Evolutionary conservation across 2,797 vertebrate species (phyloP).

Genomic region (Malurus splendens): DNA sequence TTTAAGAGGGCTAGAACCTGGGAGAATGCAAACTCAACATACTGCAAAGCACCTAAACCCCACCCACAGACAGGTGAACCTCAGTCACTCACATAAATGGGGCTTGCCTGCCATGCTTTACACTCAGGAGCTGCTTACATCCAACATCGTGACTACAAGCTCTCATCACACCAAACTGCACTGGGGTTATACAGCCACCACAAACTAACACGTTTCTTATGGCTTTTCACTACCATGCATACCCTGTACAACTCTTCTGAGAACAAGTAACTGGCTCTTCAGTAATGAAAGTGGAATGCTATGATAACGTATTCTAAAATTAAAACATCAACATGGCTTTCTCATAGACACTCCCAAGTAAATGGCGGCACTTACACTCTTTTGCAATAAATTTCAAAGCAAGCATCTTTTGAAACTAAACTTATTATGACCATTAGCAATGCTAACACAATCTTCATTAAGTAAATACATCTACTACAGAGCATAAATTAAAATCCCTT

Average conservation of each 20-base stretch:
- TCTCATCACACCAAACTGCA: not conserved
- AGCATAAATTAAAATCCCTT: conserved; percentile 3
- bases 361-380: not conserved
- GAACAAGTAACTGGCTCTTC: not conserved
- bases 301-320: not conserved
- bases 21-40: not conserved
- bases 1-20: not conserved
- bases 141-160: not conserved
- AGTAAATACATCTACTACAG: not conserved
- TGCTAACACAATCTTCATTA: not conserved
- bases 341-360: not conserved
- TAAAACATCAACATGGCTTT: not conserved
- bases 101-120: not conserved
- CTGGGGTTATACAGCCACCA: not conserved
- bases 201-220: not conserved
- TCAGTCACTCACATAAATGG: not conserved
- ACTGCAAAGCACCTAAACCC: not conserved
- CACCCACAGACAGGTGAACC: not conserved
- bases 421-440: not conserved
- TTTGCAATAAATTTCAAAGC: not conserved
- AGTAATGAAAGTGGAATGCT: not conserved
- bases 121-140: not conserved
- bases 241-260: not conserved
- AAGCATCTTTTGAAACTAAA: not conserved
- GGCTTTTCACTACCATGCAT: not conserved